Evolutionary conservation across 2,888 invertebrate species (phyloP).

Genomic region (Spilosoma lubricipeda): DNA sequence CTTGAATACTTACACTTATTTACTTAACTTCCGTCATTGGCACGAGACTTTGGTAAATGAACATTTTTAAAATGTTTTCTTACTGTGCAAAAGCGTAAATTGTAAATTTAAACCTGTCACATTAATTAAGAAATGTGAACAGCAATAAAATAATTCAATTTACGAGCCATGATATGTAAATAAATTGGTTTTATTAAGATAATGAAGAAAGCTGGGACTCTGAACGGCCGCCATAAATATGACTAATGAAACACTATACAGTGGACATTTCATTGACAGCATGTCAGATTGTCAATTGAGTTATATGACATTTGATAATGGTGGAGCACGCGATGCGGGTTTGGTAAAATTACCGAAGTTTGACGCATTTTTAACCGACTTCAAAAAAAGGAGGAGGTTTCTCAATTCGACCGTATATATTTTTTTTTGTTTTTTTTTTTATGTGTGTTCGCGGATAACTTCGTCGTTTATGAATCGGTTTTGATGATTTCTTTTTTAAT

Average conservation of each 20-base stretch:
- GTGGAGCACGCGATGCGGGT: conserved; percentile 42
- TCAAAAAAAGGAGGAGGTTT: no score
- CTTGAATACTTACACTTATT: no score
- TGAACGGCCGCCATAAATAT: conserved; percentile 27
- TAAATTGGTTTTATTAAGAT: conserved; percentile 31
- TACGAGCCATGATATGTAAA: conserved; percentile 23
- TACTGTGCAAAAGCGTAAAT: neutral
- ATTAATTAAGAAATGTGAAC: neutral
- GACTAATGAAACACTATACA: conserved; percentile 38
- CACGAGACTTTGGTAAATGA: neutral
- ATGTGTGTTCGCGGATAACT: no score
- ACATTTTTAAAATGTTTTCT: neutral
- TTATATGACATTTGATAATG: conserved; percentile 39
- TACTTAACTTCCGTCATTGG: neutral
- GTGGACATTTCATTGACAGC: conserved; percentile 34
- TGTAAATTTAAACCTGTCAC: neutral
- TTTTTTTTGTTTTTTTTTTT: no score
- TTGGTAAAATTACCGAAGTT: conserved; percentile 8
- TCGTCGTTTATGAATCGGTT: no score
- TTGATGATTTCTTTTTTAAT: no score
- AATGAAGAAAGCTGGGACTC: conserved; percentile 23
- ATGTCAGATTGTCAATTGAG: conserved; percentile 46
- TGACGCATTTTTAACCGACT: no score
- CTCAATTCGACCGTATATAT: no score
- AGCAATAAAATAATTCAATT: conserved; percentile 7